These are phyloP conservation scores for Pandemis corylana DNA, from an alignment of 2,888 invertebrate genomes.

Conservation along the genomic window DNA sequence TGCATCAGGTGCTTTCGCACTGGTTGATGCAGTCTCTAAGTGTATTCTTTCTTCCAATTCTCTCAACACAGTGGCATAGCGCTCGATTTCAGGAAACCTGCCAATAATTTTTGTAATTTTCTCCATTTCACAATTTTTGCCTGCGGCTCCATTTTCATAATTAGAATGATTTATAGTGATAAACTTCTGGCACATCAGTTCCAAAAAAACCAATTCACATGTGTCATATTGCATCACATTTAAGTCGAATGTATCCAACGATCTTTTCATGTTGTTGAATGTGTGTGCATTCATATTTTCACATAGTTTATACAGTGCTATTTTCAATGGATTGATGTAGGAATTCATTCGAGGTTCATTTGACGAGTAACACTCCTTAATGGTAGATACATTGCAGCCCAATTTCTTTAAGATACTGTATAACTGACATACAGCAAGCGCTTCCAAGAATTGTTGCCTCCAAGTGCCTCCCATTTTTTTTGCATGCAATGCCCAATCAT, in stretches of 20 bases:
- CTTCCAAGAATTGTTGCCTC: constrained; percentile 77
- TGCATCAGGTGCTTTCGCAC: constrained; percentile 41
- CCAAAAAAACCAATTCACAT: constrained; percentile 71
- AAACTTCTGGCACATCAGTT: constrained; percentile 71
- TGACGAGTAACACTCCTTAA: constrained; percentile 63
- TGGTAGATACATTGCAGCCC: constrained; percentile 61
- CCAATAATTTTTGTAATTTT: constrained; percentile 66
- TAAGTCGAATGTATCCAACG: constrained; percentile 63
- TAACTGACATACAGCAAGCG: constrained; percentile 70
- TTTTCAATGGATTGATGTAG: constrained; percentile 70
- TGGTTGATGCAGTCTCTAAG: constrained; percentile 37
- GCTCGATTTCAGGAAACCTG: constrained; percentile 59
- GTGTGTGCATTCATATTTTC: constrained; percentile 65
- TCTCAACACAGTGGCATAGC: constrained; percentile 58
- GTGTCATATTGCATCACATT: constrained; percentile 64
- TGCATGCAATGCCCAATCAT: constrained; percentile 70
- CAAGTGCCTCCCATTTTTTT: constrained; percentile 63
- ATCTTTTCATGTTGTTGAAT: constrained; percentile 63
- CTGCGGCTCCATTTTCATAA: constrained; percentile 49
- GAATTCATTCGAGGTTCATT: constrained; percentile 56
- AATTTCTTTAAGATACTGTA: constrained; percentile 69
- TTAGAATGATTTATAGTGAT: constrained; percentile 56
- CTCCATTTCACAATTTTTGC: constrained; percentile 54
- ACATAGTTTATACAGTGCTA: constrained; percentile 71
- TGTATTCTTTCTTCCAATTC: constrained; percentile 58